Evolutionary conservation across 2,113 vertebrate species (phyloP).

Genomic region (Physeter macrocephalus): DNA sequence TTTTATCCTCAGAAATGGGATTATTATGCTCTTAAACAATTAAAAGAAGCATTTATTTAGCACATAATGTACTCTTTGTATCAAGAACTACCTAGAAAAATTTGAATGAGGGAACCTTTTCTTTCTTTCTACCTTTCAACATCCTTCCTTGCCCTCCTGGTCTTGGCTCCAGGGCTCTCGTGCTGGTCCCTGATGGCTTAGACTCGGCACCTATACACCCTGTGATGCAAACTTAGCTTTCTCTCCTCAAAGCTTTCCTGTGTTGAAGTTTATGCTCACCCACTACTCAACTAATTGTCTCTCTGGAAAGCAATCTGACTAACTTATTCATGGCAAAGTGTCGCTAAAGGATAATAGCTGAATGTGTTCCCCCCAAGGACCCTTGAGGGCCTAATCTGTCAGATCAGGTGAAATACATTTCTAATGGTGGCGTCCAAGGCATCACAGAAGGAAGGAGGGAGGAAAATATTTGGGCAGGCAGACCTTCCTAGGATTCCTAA

Average conservation of each 20-base stretch:
- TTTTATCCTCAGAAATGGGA: slow-evolving; percentile 10
- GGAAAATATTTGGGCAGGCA: neutral
- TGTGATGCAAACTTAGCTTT: neutral
- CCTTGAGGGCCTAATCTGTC: neutral
- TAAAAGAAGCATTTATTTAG: neutral
- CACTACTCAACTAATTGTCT: neutral
- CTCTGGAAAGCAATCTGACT: neutral
- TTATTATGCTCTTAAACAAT: slow-evolving; percentile 5
- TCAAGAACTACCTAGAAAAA: neutral
- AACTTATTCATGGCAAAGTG: neutral
- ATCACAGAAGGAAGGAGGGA: neutral
- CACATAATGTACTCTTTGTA: neutral
- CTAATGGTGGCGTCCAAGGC: neutral
- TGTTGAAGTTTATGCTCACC: neutral
- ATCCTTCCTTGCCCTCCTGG: neutral
- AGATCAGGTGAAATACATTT: neutral
- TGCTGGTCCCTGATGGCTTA: neutral
- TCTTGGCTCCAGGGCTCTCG: neutral
- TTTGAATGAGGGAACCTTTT: neutral
- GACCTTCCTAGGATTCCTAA: neutral
- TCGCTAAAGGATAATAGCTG: slow-evolving; percentile 10
- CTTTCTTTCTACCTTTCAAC: neutral
- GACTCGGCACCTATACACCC: neutral
- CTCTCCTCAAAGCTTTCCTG: neutral
- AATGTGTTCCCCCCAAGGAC: neutral